Conservation (phyloP, 2,888 invertebrate species). For the Catocala sponsa region DNA sequence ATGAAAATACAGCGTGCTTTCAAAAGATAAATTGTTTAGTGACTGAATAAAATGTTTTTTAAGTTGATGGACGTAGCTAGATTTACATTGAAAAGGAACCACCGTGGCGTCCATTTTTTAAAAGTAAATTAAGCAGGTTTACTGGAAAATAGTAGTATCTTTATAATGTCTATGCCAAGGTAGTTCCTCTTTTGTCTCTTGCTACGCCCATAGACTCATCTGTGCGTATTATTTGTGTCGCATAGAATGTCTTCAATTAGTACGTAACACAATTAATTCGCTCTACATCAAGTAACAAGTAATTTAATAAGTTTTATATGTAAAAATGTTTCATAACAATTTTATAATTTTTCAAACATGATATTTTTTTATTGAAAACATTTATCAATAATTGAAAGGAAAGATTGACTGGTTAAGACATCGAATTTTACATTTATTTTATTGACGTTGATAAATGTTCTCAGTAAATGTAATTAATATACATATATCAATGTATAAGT, state of each 20-base stretch:
- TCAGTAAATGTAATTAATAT: slow-evolving; percentile 33
- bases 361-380: slow-evolving; percentile 44
- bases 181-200: slow-evolving; percentile 6
- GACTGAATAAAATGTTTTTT: slow-evolving; percentile 11
- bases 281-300: slow-evolving; percentile 60
- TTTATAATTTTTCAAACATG: slow-evolving; percentile 50
- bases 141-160: slow-evolving; percentile 1
- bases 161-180: slow-evolving; percentile 8
- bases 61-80: slow-evolving; percentile 23
- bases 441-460: slow-evolving; percentile 33
- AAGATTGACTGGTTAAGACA: too few relatives aligned
- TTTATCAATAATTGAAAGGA: slow-evolving; percentile 25
- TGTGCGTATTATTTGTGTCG: slow-evolving; percentile 14
- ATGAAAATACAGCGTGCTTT: slow-evolving; percentile 56
- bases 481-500: slow-evolving; percentile 52
- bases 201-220: slow-evolving; percentile 20
- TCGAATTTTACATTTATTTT: not conserved
- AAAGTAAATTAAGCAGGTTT: not conserved
- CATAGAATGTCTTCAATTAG: slow-evolving; percentile 11
- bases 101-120: not conserved
- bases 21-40: slow-evolving; percentile 39
- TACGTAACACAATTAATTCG: slow-evolving; percentile 41
- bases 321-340: slow-evolving; percentile 61
- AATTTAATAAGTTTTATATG: slow-evolving; percentile 52
- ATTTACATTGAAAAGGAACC: slow-evolving; percentile 3